These are phyloP conservation scores for Zonotrichia leucophrys DNA, from an alignment of 2,113 vertebrate species.

Conservation along the genomic window DNA sequence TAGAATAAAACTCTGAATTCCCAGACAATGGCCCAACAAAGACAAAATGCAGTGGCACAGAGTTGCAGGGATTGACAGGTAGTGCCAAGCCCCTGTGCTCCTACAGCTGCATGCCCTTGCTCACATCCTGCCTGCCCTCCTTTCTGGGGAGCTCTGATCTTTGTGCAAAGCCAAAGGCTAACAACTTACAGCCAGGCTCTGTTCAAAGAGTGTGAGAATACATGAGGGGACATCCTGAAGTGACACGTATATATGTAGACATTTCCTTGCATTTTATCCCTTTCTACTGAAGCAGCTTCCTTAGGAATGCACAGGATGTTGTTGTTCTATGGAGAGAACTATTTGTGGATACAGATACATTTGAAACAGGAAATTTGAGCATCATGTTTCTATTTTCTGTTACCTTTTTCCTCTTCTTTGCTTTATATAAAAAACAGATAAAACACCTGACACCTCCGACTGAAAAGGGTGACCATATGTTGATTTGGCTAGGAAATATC, in stretches of 20 bases:
- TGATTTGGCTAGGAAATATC: background rate
- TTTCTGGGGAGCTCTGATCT: background rate
- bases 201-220: background rate
- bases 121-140: accelerated
- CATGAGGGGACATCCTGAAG: background rate
- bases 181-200: background rate
- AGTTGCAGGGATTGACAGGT: background rate
- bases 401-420: background rate
- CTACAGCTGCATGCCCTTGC: accelerated
- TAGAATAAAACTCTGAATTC: background rate
- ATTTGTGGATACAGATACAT: background rate
- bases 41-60: background rate
- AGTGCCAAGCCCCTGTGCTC: background rate
- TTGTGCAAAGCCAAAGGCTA: background rate
- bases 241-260: background rate
- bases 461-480: background rate
- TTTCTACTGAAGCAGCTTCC: background rate
- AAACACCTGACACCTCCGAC: background rate
- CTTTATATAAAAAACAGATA: background rate
- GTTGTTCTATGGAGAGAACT: constrained; percentile 1
- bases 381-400: background rate
- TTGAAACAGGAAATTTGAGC: constrained; percentile 18
- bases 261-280: constrained; percentile 34
- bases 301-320: constrained; percentile 38
- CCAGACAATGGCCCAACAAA: background rate